Evolutionary conservation across 2,113 vertebrate genomes (phyloP), one percentile per base, ranked within the genome.

Genomic region (Craseonycteris thonglongyai): DNA sequence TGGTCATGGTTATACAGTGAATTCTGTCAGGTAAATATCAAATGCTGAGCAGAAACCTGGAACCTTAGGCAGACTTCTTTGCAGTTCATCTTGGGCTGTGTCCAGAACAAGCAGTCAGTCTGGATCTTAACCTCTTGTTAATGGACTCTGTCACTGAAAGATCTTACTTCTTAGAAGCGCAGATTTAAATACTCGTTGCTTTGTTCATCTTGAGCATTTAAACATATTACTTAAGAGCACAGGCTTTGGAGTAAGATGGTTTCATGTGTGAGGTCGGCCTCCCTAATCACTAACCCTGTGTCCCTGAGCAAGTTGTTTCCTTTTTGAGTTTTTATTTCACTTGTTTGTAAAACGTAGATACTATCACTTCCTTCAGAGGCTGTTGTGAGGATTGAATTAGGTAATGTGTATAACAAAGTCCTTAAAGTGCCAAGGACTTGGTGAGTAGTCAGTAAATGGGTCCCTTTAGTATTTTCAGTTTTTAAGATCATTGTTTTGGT

Each of bases 391-490:
- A 54, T 40, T 82, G 21, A 85, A 49, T 74, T 85, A 51, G n/a
- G 38, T 93, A 58, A 79, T 66, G 24, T 65, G 7, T 87, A n/a
- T 80, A n/a, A n/a, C 75, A n/a, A 90, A 72, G 47, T 85, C 26
- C 33, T 10, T 90, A 76, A 83, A 51, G 26, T 94, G 56, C 19
- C 28, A 72, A 42, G 14, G 45, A 74, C 59, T 38, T 49, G 24
- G 21, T 49, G 40, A 85, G 19, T 85, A 24, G 15, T 79, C 38
- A 51, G 8, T 58, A 88, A 82, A n/a, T 90, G 42, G 6, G 86
- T 74, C 54, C 11, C 71, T 72, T 80, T 88, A 94, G 14, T 92
- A 59, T 91, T 88, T 82, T 95, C 10, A 75, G 33, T 88, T 74
- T 88, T 61, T 87, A 66, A 42, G n/a, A n/a, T n/a, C n/a, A n/a